phyloP scores from a whole-genome alignment of 2,113 vertebrate genomes.

The Vulpes lagopus region DNA sequence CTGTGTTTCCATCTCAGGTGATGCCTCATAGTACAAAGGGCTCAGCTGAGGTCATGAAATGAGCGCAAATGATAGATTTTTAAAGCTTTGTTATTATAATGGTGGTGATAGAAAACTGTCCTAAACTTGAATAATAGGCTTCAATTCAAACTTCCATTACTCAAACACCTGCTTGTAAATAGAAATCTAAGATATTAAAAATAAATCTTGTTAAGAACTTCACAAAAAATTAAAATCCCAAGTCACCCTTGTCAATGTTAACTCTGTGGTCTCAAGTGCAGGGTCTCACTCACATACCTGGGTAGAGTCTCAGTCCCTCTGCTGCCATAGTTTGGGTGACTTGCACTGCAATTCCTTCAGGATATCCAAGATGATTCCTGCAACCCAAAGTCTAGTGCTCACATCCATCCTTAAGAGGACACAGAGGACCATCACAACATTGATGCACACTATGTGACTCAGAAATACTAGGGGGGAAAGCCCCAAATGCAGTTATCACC shows the following conservation, averaged over 20 bases:
- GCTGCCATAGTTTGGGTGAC: not conserved
- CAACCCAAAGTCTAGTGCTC: not conserved
- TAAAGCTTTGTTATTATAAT: slow-evolving; percentile 2
- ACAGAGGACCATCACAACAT: not conserved
- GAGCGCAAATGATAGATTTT: slow-evolving; percentile 17
- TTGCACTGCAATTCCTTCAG: not conserved
- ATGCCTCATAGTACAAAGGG: not conserved
- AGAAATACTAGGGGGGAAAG: not conserved
- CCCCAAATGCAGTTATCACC: not conserved
- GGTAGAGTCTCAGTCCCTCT: not conserved
- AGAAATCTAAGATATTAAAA: not conserved
- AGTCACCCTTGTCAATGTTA: not conserved
- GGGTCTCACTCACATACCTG: not conserved
- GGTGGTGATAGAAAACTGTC: not conserved
- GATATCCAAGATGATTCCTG: not conserved
- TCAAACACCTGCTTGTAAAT: not conserved
- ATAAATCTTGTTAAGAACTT: not conserved
- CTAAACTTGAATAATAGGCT: slow-evolving; percentile 8
- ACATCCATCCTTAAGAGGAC: not conserved
- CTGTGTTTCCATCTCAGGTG: not conserved
- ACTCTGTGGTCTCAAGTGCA: not conserved
- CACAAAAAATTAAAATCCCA: slow-evolving; percentile 25
- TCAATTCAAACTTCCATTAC: not conserved
- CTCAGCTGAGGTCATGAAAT: slow-evolving; percentile 8
- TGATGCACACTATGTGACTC: not conserved